Conservation (phyloP, 2,888 invertebrate species). For the Cantharis lateralis region DNA sequence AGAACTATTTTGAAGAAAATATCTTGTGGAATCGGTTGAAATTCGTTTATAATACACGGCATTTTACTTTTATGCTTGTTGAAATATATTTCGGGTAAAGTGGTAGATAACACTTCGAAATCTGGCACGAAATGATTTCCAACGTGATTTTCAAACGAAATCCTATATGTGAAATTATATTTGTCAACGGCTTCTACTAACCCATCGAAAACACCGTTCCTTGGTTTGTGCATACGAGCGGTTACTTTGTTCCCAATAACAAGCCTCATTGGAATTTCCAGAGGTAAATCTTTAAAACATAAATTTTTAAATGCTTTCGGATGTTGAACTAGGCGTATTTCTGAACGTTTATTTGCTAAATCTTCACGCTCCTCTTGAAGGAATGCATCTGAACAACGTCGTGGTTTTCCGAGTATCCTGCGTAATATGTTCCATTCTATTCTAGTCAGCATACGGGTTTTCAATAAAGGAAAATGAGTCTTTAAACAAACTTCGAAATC, state of each 20-base stretch:
- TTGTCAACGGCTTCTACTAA: conserved; percentile 95
- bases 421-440: conserved; percentile 96
- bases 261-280: conserved; percentile 91
- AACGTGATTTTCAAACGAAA: conserved; percentile 91
- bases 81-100: conserved; percentile 87
- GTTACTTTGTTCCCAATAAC: conserved; percentile 96
- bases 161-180: conserved; percentile 90
- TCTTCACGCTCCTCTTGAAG: conserved; percentile 93
- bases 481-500: conserved; percentile 93
- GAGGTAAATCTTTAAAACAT: conserved; percentile 83
- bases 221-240: conserved; percentile 86
- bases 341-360: conserved; percentile 85
- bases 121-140: conserved; percentile 96
- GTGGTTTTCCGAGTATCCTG: conserved; percentile 95
- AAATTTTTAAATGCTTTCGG: conserved; percentile 81
- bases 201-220: conserved; percentile 89
- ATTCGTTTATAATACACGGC: conserved; percentile 67
- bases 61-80: conserved; percentile 79
- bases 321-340: conserved; percentile 91
- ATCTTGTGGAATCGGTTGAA: conserved; percentile 81
- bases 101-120: conserved; percentile 93
- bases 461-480: conserved; percentile 92
- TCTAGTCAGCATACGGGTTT: conserved; percentile 80
- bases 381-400: conserved; percentile 92
- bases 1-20: conserved; percentile 85